Conservation (phyloP, 2,797 vertebrate species). For the Lagocephalus sceleratus region DNA sequence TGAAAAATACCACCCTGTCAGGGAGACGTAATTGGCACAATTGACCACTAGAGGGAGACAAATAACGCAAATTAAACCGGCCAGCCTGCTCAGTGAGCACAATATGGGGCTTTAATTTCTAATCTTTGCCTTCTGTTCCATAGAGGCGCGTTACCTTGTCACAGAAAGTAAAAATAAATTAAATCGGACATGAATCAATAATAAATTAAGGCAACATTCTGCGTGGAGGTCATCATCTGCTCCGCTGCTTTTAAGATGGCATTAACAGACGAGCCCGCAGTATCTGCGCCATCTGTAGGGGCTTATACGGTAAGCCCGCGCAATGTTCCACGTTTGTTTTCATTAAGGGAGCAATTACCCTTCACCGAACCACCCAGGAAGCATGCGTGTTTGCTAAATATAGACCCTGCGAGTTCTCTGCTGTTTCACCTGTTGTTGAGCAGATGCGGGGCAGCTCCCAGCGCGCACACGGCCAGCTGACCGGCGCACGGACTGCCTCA, state of each 20-base stretch:
- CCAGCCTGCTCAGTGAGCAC: not conserved
- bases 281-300: constrained; percentile 20
- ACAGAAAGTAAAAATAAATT: not conserved
- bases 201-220: not conserved
- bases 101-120: not conserved
- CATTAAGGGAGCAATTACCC: constrained; percentile 18
- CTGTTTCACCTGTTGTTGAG: constrained; percentile 68
- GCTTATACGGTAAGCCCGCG: constrained; percentile 1
- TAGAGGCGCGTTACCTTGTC: not conserved
- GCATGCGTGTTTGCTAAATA: constrained; percentile 38
- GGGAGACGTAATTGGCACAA: constrained; percentile 25
- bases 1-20: not conserved
- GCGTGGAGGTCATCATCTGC: not conserved
- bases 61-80: constrained; percentile 9
- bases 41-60: constrained; percentile 64
- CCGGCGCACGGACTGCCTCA: constrained; percentile 30
- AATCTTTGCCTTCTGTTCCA: constrained; percentile 3
- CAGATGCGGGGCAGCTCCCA: constrained; percentile 42
- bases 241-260: not conserved
- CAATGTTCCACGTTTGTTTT: constrained; percentile 31
- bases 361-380: constrained; percentile 51
- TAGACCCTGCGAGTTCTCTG: constrained; percentile 41
- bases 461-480: too few relatives aligned
- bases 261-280: constrained; percentile 6
- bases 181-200: not conserved